Percentiles rank a stretch among this genome's conserved stretches.
These are phyloP conservation scores for Onychomys leucogaster DNA, from an alignment of 2,797 vertebrate genomes.

Conservation along the genomic window DNA sequence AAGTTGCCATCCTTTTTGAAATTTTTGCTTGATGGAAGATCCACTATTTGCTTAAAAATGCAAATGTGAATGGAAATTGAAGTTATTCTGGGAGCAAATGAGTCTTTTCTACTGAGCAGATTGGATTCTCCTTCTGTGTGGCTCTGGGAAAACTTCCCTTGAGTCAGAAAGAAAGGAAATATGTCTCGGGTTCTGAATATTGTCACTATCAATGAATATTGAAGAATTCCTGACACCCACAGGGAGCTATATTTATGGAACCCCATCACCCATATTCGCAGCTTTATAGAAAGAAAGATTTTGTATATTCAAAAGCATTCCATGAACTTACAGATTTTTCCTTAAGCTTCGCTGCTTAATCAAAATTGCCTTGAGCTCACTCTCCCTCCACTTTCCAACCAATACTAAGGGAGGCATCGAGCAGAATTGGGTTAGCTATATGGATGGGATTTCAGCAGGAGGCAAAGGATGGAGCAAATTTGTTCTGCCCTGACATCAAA, in stretches of 20 bases:
- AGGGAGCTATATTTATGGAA: conserved; percentile 77
- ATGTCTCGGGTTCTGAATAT: conserved; percentile 79
- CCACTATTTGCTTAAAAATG: conserved; percentile 78
- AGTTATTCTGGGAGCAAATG: conserved; percentile 78
- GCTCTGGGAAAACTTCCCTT: conserved; percentile 79
- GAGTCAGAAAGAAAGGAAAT: conserved; percentile 79
- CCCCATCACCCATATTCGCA: conserved; percentile 65
- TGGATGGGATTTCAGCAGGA: conserved; percentile 64
- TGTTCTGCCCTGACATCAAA: conserved; percentile 60
- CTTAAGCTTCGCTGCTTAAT: conserved; percentile 71
- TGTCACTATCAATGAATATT: conserved; percentile 83
- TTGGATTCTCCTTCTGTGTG: conserved; percentile 83
- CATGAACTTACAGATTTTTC: conserved; percentile 78
- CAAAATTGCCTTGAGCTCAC: conserved; percentile 63
- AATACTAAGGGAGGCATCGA: conserved; percentile 68
- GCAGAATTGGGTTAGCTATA: conserved; percentile 68
- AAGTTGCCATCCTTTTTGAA: conserved; percentile 65
- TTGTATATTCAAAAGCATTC: conserved; percentile 70
- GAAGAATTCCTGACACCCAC: conserved; percentile 81
- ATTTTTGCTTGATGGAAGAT: conserved; percentile 72
- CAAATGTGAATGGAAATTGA: conserved; percentile 80
- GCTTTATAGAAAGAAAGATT: conserved; percentile 67
- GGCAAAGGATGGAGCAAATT: conserved; percentile 62
- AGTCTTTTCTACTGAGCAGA: conserved; percentile 81
- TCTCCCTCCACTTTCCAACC: conserved; percentile 60